phyloP scores from a whole-genome alignment of 2,888 invertebrate species.

The Abscondita cerata region DNA sequence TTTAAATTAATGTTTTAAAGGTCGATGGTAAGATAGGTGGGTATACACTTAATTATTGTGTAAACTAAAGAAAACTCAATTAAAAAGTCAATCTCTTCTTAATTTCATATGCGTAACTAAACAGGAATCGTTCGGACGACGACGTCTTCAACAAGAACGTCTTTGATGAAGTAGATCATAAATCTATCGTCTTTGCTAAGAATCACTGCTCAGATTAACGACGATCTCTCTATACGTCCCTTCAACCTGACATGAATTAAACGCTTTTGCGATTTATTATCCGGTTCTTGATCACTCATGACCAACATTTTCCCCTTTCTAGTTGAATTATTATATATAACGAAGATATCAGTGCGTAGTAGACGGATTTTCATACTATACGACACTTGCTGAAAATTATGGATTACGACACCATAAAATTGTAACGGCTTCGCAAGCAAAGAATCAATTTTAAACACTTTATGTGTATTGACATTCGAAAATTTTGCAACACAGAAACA shows the following conservation, averaged over 20 bases:
- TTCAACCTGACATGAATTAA: slow-evolving; percentile 41
- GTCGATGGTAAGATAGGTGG: too few species aligned
- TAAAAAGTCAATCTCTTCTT: not conserved
- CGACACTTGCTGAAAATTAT: slow-evolving; percentile 12
- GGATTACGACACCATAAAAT: slow-evolving; percentile 18
- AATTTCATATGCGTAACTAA: slow-evolving; percentile 21
- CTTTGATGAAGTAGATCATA: slow-evolving; percentile 42
- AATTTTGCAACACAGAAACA: not conserved
- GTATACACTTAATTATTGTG: slow-evolving; percentile 18
- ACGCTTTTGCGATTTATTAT: slow-evolving; percentile 40
- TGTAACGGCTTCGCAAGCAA: slow-evolving; percentile 15
- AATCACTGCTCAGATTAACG: slow-evolving; percentile 42
- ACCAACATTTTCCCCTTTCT: slow-evolving; percentile 29
- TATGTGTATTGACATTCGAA: not conserved
- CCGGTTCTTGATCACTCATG: slow-evolving; percentile 35
- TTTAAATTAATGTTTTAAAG: slow-evolving; percentile 28
- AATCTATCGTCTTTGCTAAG: slow-evolving; percentile 41
- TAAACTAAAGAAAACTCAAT: slow-evolving; percentile 3
- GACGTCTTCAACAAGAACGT: slow-evolving; percentile 30
- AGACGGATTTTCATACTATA: slow-evolving; percentile 14
- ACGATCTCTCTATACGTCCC: slow-evolving; percentile 40
- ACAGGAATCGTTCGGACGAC: slow-evolving; percentile 19
- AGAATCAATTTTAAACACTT: slow-evolving; percentile 16
- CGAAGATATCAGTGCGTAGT: slow-evolving; percentile 23
- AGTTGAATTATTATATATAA: slow-evolving; percentile 25